Conservation (phyloP, 1,140 invertebrate species). For the Diabrotica virgifera region DNA sequence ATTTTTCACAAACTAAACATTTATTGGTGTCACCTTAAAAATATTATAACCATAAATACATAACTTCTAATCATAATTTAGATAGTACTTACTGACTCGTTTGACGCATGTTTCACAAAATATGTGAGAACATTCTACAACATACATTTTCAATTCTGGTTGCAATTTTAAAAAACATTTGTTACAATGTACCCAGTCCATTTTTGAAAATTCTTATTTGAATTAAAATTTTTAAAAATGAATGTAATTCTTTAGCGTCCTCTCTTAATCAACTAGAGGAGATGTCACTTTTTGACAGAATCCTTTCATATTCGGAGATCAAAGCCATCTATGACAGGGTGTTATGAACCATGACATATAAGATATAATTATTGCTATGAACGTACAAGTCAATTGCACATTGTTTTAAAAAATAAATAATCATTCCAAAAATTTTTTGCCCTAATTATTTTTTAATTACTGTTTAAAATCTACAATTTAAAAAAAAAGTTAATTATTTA, state of each 20-base stretch:
- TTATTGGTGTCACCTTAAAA: slow-evolving; percentile 26
- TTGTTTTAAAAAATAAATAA: no score
- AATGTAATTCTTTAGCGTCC: no score
- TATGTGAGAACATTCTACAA: slow-evolving; percentile 39
- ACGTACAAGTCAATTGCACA: no score
- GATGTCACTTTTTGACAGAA: not conserved
- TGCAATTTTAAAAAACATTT: slow-evolving; percentile 31
- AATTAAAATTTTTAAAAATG: no score
- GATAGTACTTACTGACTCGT: slow-evolving; percentile 28
- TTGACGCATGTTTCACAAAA: slow-evolving; percentile 35
- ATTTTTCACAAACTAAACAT: slow-evolving; percentile 32
- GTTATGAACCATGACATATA: no score
- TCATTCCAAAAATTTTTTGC: no score
- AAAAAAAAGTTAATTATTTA: no score
- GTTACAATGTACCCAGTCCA: slow-evolving; percentile 41
- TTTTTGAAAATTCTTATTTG: not conserved
- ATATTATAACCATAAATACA: slow-evolving; percentile 7
- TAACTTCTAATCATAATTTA: slow-evolving; percentile 6
- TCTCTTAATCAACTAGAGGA: not conserved
- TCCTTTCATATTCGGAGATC: no score
- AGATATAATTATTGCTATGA: no score
- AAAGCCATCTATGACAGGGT: no score
- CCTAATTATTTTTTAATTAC: no score
- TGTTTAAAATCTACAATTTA: no score
- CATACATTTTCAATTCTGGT: slow-evolving; percentile 29